Evolutionary conservation across 2,888 invertebrate genomes (phyloP).

Genomic region (Parthenolecanium corni): DNA sequence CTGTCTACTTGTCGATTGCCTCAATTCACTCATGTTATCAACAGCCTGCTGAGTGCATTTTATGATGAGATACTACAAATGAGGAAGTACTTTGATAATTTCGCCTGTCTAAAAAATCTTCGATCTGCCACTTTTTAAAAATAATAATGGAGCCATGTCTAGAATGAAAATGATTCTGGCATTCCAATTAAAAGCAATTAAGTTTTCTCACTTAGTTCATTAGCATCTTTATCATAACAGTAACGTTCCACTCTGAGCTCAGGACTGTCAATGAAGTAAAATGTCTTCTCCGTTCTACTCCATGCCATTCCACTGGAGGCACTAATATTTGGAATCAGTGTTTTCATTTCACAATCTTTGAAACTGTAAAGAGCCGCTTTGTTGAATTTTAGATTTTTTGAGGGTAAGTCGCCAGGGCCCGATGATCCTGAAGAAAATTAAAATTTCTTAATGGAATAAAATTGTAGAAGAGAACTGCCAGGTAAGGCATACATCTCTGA

Average conservation of each 20-base stretch:
- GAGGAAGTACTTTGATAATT: too few relatives aligned
- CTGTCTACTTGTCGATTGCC: too few relatives aligned
- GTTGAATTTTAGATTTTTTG: not conserved
- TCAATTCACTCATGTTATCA: too few relatives aligned
- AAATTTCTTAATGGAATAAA: not conserved
- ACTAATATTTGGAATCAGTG: conserved; percentile 8
- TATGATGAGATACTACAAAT: too few relatives aligned
- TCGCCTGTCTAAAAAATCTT: too few relatives aligned
- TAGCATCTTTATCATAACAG: conserved; percentile 4
- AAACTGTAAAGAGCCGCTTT: conserved; percentile 9
- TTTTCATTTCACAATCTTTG: conserved; percentile 6
- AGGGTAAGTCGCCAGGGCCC: not conserved
- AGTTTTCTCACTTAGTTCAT: conserved; percentile 5
- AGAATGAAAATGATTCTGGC: too few relatives aligned
- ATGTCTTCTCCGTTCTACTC: conserved; percentile 2
- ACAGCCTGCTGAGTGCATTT: too few relatives aligned
- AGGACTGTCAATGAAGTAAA: conserved; percentile 12
- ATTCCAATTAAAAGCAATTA: too few relatives aligned
- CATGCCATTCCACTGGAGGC: conserved; percentile 16
- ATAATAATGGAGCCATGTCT: too few relatives aligned
- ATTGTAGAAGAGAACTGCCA: too few relatives aligned
- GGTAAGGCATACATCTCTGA: too few relatives aligned
- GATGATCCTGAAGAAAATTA: conserved; percentile 8
- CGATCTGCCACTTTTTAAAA: too few relatives aligned
- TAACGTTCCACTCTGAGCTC: conserved; percentile 15